Evolutionary conservation across 2,888 invertebrate genomes (phyloP).

Genomic region (Zaprionus lineosus): DNA sequence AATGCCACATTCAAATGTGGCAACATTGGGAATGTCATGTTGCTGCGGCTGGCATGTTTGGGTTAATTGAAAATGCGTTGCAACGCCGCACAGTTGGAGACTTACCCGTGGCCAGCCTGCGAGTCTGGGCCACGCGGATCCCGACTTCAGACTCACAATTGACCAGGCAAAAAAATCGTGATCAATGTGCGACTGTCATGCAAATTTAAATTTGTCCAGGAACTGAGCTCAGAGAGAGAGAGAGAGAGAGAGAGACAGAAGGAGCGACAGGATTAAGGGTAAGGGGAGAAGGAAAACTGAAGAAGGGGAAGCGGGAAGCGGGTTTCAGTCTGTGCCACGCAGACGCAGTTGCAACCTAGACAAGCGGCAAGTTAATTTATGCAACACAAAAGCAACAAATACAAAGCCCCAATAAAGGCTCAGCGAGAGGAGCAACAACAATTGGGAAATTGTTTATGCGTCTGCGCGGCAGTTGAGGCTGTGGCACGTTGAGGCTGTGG

Average conservation of each 20-base stretch:
- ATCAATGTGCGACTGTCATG: constrained; percentile 79
- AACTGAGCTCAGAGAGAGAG: too few species aligned
- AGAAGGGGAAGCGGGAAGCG: not conserved
- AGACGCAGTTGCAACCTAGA: constrained; percentile 59
- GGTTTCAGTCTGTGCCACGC: constrained; percentile 41
- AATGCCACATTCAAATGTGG: constrained; percentile 28
- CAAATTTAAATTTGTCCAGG: constrained; percentile 77
- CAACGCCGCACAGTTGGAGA: constrained; percentile 69
- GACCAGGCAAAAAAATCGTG: constrained; percentile 41
- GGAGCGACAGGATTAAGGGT: too few species aligned
- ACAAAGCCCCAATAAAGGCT: constrained; percentile 72
- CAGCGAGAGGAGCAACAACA: constrained; percentile 47
- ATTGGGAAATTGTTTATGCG: constrained; percentile 76
- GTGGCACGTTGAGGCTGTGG: constrained; percentile 56
- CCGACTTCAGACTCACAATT: constrained; percentile 15
- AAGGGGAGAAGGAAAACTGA: not conserved
- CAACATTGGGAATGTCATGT: constrained; percentile 61
- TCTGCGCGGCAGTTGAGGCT: constrained; percentile 60
- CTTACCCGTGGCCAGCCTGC: constrained; percentile 27
- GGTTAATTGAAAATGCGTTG: constrained; percentile 74
- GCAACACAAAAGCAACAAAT: constrained; percentile 59
- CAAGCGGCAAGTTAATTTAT: constrained; percentile 78
- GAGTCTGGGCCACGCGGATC: constrained; percentile 24
- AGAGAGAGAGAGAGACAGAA: too few species aligned
- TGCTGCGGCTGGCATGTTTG: constrained; percentile 62